Percentiles rank a stretch among this genome's conserved stretches.
Conservation (phyloP, 2,888 invertebrate species). For the Caenorhabditis sp. region DNA sequence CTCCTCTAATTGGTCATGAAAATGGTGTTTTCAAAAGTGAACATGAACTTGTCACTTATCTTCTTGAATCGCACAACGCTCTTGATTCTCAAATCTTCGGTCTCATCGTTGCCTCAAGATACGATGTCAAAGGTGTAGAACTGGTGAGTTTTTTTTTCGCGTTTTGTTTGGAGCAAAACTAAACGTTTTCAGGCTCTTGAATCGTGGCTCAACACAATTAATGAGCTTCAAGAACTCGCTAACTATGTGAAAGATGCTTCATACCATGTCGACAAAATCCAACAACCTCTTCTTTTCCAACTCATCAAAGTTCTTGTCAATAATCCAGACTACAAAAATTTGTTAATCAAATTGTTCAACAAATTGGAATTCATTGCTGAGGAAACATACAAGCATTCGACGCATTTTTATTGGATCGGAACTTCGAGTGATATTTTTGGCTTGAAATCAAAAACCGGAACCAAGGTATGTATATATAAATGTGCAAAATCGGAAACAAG, state of each 20-base stretch:
- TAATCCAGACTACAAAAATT: neutral
- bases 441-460: slow-evolving; percentile 5
- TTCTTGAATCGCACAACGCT: neutral
- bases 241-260: neutral
- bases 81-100: slow-evolving; percentile 28
- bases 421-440: neutral
- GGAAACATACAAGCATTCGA: slow-evolving; percentile 22
- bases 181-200: slow-evolving; percentile 13
- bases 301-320: slow-evolving; percentile 8
- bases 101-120: slow-evolving; percentile 8
- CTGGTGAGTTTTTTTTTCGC: neutral
- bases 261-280: slow-evolving; percentile 10
- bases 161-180: neutral
- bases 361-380: slow-evolving; percentile 20
- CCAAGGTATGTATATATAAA: neutral
- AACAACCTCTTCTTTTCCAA: slow-evolving; percentile 24
- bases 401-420: slow-evolving; percentile 19
- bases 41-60: slow-evolving; percentile 1
- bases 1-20: slow-evolving; percentile 2
- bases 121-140: neutral
- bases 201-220: slow-evolving; percentile 13
- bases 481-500: too few species aligned
- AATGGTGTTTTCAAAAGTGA: neutral
- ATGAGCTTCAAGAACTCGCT: slow-evolving; percentile 20
- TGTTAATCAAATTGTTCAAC: neutral